These are phyloP conservation scores for Aradus depressus DNA, from an alignment of 2,888 invertebrate species.

Conservation along the genomic window DNA sequence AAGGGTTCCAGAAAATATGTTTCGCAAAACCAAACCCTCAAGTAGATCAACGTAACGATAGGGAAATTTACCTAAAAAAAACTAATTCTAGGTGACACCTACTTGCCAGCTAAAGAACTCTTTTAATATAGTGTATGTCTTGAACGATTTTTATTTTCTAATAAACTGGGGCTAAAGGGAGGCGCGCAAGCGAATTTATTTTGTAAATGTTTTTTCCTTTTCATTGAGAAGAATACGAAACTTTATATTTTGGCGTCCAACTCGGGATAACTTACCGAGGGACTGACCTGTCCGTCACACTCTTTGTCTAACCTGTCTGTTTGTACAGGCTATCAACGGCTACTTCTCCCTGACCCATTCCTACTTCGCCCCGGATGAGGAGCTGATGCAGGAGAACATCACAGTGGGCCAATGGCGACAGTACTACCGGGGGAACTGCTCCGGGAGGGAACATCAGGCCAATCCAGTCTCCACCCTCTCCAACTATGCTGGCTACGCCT, in stretches of 20 bases:
- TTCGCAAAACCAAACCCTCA: too few relatives aligned
- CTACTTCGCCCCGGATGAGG: slow-evolving; percentile 50
- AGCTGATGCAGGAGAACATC: slow-evolving; percentile 51
- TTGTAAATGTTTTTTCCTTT: background rate
- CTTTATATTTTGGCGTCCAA: too few relatives aligned
- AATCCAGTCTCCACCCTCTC: slow-evolving; percentile 36
- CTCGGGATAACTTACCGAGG: too few relatives aligned
- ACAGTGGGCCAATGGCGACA: slow-evolving; percentile 53
- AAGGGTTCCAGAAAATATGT: too few relatives aligned
- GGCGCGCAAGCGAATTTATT: slow-evolving; percentile 8
- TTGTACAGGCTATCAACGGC: slow-evolving; percentile 52
- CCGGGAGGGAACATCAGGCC: slow-evolving; percentile 27
- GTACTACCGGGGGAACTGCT: slow-evolving; percentile 36
- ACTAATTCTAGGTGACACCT: too few relatives aligned
- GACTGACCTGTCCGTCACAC: too few relatives aligned
- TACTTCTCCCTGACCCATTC: slow-evolving; percentile 59
- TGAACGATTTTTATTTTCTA: too few relatives aligned
- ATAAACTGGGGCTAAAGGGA: too few relatives aligned
- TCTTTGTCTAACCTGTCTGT: slow-evolving; percentile 17
- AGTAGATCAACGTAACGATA: too few relatives aligned
- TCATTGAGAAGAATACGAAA: background rate
- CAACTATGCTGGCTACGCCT: slow-evolving; percentile 62
- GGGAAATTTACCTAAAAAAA: too few relatives aligned
- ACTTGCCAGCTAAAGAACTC: too few relatives aligned
- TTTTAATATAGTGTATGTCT: too few relatives aligned